Base-by-base conservation (phyloP, 2,888 invertebrate genomes). In the Dione vanillae region DNA sequence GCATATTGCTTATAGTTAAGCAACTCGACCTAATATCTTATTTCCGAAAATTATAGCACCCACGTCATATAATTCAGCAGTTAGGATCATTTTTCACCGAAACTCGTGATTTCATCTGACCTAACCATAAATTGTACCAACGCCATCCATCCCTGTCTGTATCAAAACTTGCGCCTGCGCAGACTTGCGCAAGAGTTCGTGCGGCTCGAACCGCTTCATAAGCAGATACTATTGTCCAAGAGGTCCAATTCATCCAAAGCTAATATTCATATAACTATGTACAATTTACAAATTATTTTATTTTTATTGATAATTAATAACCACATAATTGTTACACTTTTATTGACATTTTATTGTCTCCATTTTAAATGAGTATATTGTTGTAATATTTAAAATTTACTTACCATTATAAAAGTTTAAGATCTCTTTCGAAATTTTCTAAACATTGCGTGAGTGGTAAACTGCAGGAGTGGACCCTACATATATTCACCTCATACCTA, bases 121-220 rank as follows among this genome's bases (percentile, higher is more conserved):
- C 73, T 61, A 47, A 61, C 59, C 75, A 79, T 77, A 78, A 77
- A 79, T 77, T 78, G 77, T 75, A 76, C 62, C 45, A 65, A 78
- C 80, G 77, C 79, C 75, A 81, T 83, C 80, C 75, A 74, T 78
- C 78, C 73, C 72, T 72, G 79, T 76, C 79, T 67, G 74, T 74
- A 74, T 76, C 77, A 77, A 72, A 72, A 70, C 70, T 66, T 72
- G 65, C 70, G 65, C 76, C 67, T 37, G 67, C 67, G 47, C 64
- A 64, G 20, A 11, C 71, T 83, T 83, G 80, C 81, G 80, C 83
- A 84, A 86, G 67, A 76, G 70, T 75, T 85, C 85, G 86, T 86
- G 86, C 82, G 69, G 73, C 70, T 58, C 70, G 72, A 72, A 74
- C 78, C 75, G 74, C 67, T 61, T 45, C 35, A 41, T 51, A 62